Base-by-base conservation (phyloP, 1,140 invertebrate species). In the Drosophila setifemur region DNA sequence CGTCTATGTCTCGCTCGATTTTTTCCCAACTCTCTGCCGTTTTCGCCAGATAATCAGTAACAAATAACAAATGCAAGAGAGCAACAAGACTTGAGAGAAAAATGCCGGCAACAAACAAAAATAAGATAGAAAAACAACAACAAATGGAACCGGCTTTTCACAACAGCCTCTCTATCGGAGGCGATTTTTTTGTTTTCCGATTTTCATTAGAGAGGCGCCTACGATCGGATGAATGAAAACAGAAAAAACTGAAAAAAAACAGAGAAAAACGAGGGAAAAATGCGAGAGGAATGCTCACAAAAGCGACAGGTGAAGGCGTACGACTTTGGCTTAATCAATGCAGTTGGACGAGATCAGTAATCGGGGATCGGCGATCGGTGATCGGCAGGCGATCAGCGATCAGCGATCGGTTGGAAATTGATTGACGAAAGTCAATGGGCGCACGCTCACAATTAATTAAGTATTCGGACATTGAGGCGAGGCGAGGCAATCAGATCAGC, bases 361-460 rank as follows among this genome's bases (percentile, higher is more conserved):
- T 73, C 76, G 73, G 26, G 43, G 52, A 71, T 57, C 53, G 39
- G 23, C 47, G 37, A 66, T 61, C 35, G 43, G 44, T 25, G 25
- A 58, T 47, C 33, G 25, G 25, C 39, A 50, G 33, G 23, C 48
- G 43, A 53, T 74, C 64, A 37, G 16, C 29, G 35, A 61, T 63
- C 60, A 44, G 18, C 47, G 44, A 72, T 72, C 73, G 9, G n/a
- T n/a, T n/a, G n/a, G n/a, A 74, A 78, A 76, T 73, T 82, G 77
- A 82, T 82, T 76, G 63, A 73, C 48, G 73, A 82, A 74, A 82
- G 77, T 83, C 77, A 82, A 83, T 55, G 73, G 57, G 77, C 72
- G 71, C 50, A 55, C 77, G 72, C 73, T 82, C 73, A 72, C 76
- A 82, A 82, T 82, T 78, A 82, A 82, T 82, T 82, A 82, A 83